These are phyloP conservation scores for Helicoverpa armigera DNA, from an alignment of 1,140 invertebrate genomes.

Conservation along the genomic window DNA sequence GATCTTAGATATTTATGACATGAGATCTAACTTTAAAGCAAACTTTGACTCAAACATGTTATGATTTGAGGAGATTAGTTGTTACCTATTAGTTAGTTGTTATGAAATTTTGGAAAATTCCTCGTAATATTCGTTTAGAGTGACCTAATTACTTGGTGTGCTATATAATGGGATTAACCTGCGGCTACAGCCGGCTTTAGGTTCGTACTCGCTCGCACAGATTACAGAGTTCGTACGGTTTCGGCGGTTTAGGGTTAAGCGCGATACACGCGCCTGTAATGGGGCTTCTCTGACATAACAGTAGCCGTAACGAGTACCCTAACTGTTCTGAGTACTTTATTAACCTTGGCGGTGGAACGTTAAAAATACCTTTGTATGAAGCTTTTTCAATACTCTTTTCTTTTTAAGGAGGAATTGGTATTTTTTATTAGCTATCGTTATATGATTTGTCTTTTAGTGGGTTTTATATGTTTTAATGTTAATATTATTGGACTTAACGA, in stretches of 20 bases:
- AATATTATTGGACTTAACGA: too few relatives aligned
- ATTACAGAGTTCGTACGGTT: slow-evolving; percentile 79
- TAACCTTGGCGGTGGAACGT: slow-evolving; percentile 9
- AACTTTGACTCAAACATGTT: too few relatives aligned
- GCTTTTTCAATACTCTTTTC: neutral
- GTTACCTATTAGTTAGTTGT: too few relatives aligned
- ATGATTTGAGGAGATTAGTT: too few relatives aligned
- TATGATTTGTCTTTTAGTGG: too few relatives aligned
- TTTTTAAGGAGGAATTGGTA: too few relatives aligned
- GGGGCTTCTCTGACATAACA: slow-evolving; percentile 65
- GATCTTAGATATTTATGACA: neutral
- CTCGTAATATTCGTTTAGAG: neutral
- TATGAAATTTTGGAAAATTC: neutral
- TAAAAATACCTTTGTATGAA: neutral
- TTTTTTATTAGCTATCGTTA: too few relatives aligned
- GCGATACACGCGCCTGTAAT: slow-evolving; percentile 61
- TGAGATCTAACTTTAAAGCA: neutral
- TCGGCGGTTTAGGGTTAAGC: slow-evolving; percentile 81
- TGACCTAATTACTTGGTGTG: slow-evolving; percentile 66
- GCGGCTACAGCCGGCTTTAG: slow-evolving; percentile 43
- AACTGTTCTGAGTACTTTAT: slow-evolving; percentile 21
- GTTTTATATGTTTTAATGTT: too few relatives aligned
- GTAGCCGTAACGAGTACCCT: slow-evolving; percentile 12
- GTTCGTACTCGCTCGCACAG: slow-evolving; percentile 63
- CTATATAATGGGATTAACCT: slow-evolving; percentile 77